Evolutionary conservation across 2,888 invertebrate species (phyloP).

Genomic region (Mactromeris polynyma): DNA sequence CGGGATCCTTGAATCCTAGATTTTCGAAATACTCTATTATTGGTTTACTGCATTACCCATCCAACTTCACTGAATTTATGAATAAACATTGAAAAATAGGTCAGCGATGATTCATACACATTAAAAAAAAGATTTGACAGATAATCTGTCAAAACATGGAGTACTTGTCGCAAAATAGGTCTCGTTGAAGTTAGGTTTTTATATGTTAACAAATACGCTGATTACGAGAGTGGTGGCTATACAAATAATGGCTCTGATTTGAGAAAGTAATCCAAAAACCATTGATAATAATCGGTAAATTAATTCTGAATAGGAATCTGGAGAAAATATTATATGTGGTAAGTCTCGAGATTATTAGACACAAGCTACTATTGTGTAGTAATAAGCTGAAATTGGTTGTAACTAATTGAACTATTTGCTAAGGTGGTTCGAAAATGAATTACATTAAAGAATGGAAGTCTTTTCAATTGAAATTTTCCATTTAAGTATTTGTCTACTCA

Average conservation of each 20-base stretch:
- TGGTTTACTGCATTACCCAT: not conserved
- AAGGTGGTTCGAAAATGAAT: not conserved
- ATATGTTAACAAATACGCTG: constrained; percentile 33
- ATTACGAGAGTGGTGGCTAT: constrained; percentile 1
- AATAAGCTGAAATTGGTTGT: not conserved
- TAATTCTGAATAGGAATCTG: constrained; percentile 34
- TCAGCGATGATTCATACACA: constrained; percentile 34
- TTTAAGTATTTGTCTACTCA: constrained; percentile 15
- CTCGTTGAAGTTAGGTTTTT: constrained; percentile 20
- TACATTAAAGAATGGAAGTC: not conserved
- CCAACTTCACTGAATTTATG: constrained; percentile 9
- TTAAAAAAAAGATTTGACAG: constrained; percentile 25
- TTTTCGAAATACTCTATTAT: not conserved
- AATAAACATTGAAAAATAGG: constrained; percentile 20
- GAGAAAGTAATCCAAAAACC: constrained; percentile 24
- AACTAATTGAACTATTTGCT: not conserved
- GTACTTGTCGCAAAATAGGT: constrained; percentile 30
- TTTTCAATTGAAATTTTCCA: not conserved
- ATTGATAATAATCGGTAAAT: constrained; percentile 26
- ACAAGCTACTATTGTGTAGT: not conserved
- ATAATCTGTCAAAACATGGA: constrained; percentile 36
- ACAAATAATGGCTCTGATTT: constrained; percentile 25
- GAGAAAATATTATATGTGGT: not conserved
- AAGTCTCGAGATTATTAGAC: not conserved
- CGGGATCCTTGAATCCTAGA: not conserved